Evolutionary conservation across 2,888 invertebrate genomes (phyloP).

Genomic region (Monochamus alternatus): DNA sequence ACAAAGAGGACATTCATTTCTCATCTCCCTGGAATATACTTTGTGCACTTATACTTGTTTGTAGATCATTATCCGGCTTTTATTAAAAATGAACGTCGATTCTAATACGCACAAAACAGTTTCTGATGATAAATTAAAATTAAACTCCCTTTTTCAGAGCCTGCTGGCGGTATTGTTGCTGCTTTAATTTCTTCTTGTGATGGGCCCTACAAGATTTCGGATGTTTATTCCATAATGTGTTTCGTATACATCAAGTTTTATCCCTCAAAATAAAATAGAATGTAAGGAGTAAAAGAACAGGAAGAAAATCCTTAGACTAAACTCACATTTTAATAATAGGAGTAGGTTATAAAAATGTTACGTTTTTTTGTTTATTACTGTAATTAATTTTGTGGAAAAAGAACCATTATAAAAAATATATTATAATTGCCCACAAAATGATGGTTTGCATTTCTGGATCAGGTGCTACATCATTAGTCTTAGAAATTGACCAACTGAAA

Average conservation of each 20-base stretch:
- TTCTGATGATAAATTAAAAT: constrained; percentile 35
- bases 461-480: too few species aligned
- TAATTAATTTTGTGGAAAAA: too few species aligned
- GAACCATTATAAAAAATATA: too few species aligned
- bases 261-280: neutral
- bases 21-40: constrained; percentile 43
- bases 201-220: constrained; percentile 12
- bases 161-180: constrained; percentile 20
- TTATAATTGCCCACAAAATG: too few species aligned
- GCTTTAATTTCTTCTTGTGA: constrained; percentile 19
- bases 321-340: too few species aligned
- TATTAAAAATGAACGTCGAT: constrained; percentile 47
- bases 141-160: constrained; percentile 25
- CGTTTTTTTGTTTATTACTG: too few species aligned
- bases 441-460: too few species aligned
- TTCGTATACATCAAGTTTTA: neutral
- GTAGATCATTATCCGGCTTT: constrained; percentile 51
- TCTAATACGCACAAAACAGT: constrained; percentile 35
- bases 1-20: constrained; percentile 49
- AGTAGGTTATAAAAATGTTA: too few species aligned
- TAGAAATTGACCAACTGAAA: too few species aligned
- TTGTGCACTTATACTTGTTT: constrained; percentile 50
- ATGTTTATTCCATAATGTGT: constrained; percentile 21
- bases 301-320: too few species aligned
- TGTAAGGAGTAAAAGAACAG: too few species aligned